Evolutionary conservation across 2,888 invertebrate species (phyloP).

Genomic region (Lathronympha strigana): DNA sequence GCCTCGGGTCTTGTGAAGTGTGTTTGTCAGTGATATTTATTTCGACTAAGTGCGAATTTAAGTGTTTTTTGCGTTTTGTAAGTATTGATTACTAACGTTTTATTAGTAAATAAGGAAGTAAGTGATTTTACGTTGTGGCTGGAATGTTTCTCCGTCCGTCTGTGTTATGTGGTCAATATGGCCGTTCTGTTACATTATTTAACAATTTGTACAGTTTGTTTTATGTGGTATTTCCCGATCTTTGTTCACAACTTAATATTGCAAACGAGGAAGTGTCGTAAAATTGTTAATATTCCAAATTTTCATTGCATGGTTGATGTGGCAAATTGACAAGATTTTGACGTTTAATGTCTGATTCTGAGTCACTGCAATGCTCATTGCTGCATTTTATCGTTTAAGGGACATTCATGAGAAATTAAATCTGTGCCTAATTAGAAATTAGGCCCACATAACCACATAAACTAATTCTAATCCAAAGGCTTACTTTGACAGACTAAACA

Average conservation of each 20-base stretch:
- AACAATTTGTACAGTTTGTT: slow-evolving; percentile 48
- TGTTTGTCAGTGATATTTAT: slow-evolving; percentile 71
- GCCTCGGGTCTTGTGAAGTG: slow-evolving; percentile 79
- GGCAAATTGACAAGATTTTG: slow-evolving; percentile 81
- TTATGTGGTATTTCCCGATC: slow-evolving; percentile 17
- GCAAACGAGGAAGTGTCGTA: slow-evolving; percentile 6
- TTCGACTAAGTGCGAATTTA: slow-evolving; percentile 65
- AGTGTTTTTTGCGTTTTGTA: slow-evolving; percentile 76
- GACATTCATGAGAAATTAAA: slow-evolving; percentile 30
- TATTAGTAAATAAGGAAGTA: slow-evolving; percentile 30
- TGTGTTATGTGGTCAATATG: slow-evolving; percentile 77
- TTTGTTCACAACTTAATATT: slow-evolving; percentile 1
- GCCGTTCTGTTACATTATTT: slow-evolving; percentile 73
- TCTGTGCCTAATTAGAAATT: not conserved
- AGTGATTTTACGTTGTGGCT: slow-evolving; percentile 43
- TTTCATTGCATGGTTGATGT: slow-evolving; percentile 65
- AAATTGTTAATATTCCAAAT: slow-evolving; percentile 32
- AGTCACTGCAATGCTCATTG: slow-evolving; percentile 43
- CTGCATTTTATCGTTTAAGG: slow-evolving; percentile 50
- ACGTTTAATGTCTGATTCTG: slow-evolving; percentile 77
- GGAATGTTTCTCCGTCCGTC: slow-evolving; percentile 52
- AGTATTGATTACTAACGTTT: slow-evolving; percentile 58
- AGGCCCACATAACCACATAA: not conserved
- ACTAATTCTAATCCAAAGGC: too few relatives aligned
- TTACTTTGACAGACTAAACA: not conserved